phyloP scores from a whole-genome alignment of 2,797 vertebrate species.

The Spinibarbus caldwelli region DNA sequence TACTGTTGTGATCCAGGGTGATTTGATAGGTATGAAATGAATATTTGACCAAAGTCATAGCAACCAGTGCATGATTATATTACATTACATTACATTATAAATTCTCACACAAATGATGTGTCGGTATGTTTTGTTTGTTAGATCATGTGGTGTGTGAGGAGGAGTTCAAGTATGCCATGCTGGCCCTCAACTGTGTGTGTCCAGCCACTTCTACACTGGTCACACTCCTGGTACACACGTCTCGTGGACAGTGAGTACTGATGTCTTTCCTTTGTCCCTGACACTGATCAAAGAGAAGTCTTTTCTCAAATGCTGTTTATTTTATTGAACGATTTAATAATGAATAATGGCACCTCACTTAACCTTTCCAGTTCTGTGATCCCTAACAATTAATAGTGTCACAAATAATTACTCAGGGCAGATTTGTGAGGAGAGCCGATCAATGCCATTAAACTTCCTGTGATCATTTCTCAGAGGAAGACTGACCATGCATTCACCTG shows the following conservation, averaged over 20 bases:
- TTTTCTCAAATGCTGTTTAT: constrained; percentile 39
- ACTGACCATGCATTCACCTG: not conserved
- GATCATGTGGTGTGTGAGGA: constrained; percentile 99
- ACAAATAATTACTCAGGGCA: not conserved
- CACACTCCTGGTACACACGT: constrained; percentile 96
- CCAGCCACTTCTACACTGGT: constrained; percentile 97
- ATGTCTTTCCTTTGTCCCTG: not conserved
- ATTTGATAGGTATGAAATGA: not conserved
- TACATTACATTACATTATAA: not conserved
- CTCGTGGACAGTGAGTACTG: constrained; percentile 95
- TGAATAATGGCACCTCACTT: constrained; percentile 8
- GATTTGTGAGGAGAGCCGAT: constrained; percentile 3
- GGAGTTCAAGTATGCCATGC: constrained; percentile 98
- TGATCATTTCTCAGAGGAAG: not conserved
- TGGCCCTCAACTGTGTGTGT: constrained; percentile 97
- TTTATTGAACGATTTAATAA: constrained; percentile 51
- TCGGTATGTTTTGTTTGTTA: constrained; percentile 62
- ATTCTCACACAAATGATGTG: constrained; percentile 15
- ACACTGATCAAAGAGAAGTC: not conserved
- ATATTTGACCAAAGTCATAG: not conserved
- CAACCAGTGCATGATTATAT: not conserved
- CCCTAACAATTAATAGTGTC: constrained; percentile 23
- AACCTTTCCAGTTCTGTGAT: constrained; percentile 7
- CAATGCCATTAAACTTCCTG: constrained; percentile 1
- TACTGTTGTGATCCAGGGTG: not conserved